These are phyloP conservation scores for Schizothorax lantsangensis DNA, from an alignment of 2,797 vertebrate genomes.

Conservation along the genomic window DNA sequence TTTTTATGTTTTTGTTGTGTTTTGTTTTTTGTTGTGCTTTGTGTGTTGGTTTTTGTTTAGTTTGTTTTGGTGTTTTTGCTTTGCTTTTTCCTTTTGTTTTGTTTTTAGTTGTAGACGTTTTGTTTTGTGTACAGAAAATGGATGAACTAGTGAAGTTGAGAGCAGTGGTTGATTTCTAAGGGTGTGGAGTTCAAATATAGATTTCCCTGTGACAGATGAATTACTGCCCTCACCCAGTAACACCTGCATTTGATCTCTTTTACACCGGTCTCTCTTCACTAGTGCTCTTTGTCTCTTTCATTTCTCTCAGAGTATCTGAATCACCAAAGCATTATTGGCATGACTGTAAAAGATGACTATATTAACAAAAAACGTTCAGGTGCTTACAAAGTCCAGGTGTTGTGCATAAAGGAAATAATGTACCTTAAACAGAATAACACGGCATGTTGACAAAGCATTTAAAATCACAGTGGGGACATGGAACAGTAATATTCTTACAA, in stretches of 20 bases:
- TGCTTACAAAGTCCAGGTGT: constrained; percentile 25
- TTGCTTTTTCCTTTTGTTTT: neutral
- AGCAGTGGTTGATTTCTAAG: neutral
- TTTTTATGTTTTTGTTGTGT: neutral
- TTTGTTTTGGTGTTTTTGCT: neutral
- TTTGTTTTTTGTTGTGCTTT: neutral
- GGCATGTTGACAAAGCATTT: neutral
- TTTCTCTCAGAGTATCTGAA: neutral
- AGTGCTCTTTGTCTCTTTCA: neutral
- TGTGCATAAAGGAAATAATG: constrained; percentile 3
- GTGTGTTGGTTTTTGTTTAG: neutral
- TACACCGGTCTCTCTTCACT: neutral
- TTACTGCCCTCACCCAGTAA: neutral
- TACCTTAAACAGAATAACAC: neutral
- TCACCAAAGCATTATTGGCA: constrained; percentile 7
- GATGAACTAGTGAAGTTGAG: constrained; percentile 2
- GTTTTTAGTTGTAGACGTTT: neutral
- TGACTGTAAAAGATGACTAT: constrained; percentile 1
- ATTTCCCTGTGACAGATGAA: neutral
- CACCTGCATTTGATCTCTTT: constrained; percentile 7
- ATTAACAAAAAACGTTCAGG: constrained; percentile 23
- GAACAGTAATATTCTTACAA: neutral
- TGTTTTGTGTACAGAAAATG: neutral
- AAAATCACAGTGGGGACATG: constrained; percentile 4
- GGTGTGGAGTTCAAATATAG: neutral